Evolutionary conservation across 2,797 vertebrate genomes (phyloP).

Genomic region (Betta splendens): DNA sequence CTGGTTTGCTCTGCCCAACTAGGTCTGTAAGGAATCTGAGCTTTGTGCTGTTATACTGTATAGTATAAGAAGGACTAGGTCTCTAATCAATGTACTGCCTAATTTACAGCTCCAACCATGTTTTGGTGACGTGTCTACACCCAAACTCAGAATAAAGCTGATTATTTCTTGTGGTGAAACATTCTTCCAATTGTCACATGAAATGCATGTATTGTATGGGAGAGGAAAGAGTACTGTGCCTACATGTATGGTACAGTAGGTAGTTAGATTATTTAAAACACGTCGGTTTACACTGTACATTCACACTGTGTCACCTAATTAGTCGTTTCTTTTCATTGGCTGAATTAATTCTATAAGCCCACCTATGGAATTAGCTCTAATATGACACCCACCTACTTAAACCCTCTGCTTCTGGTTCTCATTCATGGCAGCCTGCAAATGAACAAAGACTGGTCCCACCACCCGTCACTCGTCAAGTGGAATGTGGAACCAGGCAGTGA

Average conservation of each 20-base stretch:
- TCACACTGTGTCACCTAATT: too few species aligned
- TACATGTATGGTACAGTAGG: too few species aligned
- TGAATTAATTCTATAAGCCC: background rate
- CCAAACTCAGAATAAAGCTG: too few species aligned
- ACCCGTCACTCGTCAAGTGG: background rate
- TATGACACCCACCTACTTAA: background rate
- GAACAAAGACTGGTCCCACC: background rate
- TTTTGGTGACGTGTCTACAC: background rate
- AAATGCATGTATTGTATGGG: too few species aligned
- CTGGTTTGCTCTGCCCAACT: background rate
- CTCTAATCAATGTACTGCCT: too few species aligned
- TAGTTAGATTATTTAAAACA: too few species aligned
- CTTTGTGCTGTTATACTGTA: background rate
- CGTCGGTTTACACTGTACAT: too few species aligned
- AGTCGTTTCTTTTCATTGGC: too few species aligned
- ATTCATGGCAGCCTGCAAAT: background rate
- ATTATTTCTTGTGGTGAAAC: too few species aligned
- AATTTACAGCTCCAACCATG: background rate
- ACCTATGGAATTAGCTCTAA: background rate
- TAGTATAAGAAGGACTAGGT: background rate
- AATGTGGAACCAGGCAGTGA: background rate
- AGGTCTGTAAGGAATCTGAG: background rate
- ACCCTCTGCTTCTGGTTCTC: background rate
- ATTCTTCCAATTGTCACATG: too few species aligned
- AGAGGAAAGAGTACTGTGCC: too few species aligned